Evolutionary conservation across 2,113 vertebrate species (phyloP).

Genomic region (Elephantulus edwardii): DNA sequence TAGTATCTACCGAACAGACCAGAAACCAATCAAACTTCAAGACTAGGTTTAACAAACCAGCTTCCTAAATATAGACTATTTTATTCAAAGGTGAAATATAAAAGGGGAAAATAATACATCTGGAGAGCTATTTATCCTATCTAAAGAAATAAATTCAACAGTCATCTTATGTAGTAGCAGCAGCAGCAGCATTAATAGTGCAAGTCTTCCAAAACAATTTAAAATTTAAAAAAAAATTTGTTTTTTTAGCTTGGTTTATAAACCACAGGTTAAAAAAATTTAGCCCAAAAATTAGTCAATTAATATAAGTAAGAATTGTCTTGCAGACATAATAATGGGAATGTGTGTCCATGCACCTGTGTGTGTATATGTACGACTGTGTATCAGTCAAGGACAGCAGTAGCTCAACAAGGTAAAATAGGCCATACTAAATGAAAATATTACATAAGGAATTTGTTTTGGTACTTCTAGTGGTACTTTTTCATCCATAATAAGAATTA

Average conservation of each 20-base stretch:
- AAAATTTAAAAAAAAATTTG: slow-evolving; percentile 15
- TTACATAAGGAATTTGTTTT: not conserved
- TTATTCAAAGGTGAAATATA: not conserved
- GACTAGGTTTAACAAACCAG: slow-evolving; percentile 25
- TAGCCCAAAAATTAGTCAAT: not conserved
- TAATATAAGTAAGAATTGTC: not conserved
- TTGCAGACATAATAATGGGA: not conserved
- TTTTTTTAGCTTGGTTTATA: slow-evolving; percentile 29
- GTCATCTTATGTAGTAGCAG: slow-evolving; percentile 40
- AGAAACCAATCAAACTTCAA: slow-evolving; percentile 21
- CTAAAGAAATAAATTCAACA: slow-evolving; percentile 4
- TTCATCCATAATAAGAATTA: not conserved
- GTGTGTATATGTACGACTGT: not conserved
- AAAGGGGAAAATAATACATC: not conserved
- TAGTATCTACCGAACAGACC: not conserved
- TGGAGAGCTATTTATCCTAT: slow-evolving; percentile 12
- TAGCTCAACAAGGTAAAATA: slow-evolving; percentile 2
- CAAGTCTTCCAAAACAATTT: slow-evolving; percentile 54
- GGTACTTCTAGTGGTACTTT: not conserved
- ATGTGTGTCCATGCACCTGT: not conserved
- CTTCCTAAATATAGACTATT: slow-evolving; percentile 13
- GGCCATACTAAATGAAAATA: slow-evolving; percentile 1
- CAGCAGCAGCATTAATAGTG: slow-evolving; percentile 63
- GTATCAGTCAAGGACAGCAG: not conserved
- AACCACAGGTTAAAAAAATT: slow-evolving; percentile 41